Conservation (phyloP, 2,888 invertebrate genomes). For the Lasius fuliginosus region DNA sequence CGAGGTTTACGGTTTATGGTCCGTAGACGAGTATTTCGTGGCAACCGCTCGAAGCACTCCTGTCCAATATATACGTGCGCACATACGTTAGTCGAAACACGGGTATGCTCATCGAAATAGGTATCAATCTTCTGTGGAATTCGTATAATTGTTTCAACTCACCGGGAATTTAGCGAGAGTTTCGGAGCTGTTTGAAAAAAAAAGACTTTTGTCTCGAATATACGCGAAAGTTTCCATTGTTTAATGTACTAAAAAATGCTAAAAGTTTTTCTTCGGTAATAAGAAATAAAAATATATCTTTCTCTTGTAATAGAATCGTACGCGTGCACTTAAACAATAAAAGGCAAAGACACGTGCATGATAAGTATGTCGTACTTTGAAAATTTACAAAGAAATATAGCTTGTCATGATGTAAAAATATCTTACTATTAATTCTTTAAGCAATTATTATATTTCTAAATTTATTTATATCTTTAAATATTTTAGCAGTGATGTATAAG, state of each 20-base stretch:
- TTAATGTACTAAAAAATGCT: slow-evolving; percentile 23
- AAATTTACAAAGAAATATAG: background rate
- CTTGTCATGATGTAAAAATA: background rate
- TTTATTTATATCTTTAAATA: background rate
- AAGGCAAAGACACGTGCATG: background rate
- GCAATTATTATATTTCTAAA: slow-evolving; percentile 4
- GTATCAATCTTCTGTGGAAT: slow-evolving; percentile 73
- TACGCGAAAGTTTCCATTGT: slow-evolving; percentile 3
- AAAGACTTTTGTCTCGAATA: slow-evolving; percentile 36
- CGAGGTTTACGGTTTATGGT: slow-evolving; percentile 19
- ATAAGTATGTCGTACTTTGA: background rate
- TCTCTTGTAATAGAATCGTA: slow-evolving; percentile 19
- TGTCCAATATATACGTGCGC: slow-evolving; percentile 43
- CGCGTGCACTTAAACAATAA: slow-evolving; percentile 27
- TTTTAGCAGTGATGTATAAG: background rate
- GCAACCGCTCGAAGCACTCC: slow-evolving; percentile 38
- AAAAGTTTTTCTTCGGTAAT: slow-evolving; percentile 52
- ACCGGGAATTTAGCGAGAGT: slow-evolving; percentile 59
- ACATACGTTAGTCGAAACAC: slow-evolving; percentile 51
- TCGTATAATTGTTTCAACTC: slow-evolving; percentile 74
- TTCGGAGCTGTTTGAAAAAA: slow-evolving; percentile 24
- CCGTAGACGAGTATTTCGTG: slow-evolving; percentile 42
- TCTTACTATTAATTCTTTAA: background rate
- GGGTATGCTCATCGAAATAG: slow-evolving; percentile 53
- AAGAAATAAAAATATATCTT: slow-evolving; percentile 18